These are phyloP conservation scores for Chionodraco myersi DNA, from an alignment of 2,113 vertebrate species.

Conservation along the genomic window DNA sequence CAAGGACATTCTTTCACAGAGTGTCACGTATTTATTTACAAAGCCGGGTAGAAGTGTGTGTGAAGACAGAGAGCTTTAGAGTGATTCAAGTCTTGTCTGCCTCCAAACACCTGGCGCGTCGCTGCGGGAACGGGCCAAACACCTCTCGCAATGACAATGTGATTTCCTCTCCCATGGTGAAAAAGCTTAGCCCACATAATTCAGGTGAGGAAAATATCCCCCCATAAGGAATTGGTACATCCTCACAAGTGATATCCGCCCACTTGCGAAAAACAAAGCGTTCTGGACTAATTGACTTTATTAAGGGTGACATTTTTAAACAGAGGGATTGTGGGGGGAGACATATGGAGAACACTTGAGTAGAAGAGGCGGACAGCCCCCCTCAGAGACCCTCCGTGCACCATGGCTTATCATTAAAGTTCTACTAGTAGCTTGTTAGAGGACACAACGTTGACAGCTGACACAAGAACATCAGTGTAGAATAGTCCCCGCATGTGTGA, in stretches of 20 bases:
- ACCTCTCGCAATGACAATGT: not conserved
- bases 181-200: not conserved
- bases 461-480: conserved; percentile 40
- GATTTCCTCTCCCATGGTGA: not conserved
- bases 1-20: too few species aligned
- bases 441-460: conserved; percentile 54
- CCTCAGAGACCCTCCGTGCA: conserved; percentile 19
- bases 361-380: conserved; percentile 34
- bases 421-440: conserved; percentile 36
- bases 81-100: not conserved
- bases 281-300: conserved; percentile 37
- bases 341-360: conserved; percentile 27
- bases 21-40: too few species aligned
- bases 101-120: not conserved
- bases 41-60: too few species aligned
- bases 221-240: not conserved
- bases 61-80: not conserved
- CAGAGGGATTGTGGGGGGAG: conserved; percentile 7
- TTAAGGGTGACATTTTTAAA: conserved; percentile 38
- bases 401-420: conserved; percentile 36
- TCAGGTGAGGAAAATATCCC: not conserved
- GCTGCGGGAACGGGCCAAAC: too few species aligned
- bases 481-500: not conserved
- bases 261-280: not conserved
- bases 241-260: not conserved